A percentile compares a stretch with the other conserved stretches of the same genome.
phyloP scores from a whole-genome alignment of 64 coral and sea anemone species.

The Astreopora myriophthalma region DNA sequence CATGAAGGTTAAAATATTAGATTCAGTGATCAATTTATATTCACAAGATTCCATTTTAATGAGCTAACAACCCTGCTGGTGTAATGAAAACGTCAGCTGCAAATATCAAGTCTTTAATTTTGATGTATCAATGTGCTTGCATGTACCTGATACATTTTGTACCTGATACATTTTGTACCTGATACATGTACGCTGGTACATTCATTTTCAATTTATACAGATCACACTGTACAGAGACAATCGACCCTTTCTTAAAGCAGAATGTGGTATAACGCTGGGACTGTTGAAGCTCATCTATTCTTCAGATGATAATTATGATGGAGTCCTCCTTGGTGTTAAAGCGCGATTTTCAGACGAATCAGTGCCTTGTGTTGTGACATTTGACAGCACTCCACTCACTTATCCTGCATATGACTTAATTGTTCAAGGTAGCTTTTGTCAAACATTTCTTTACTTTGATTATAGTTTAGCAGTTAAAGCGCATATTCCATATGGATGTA shows the following conservation, averaged over 20 bases:
- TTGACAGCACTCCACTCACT: conserved; percentile 61
- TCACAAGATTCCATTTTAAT: too few species aligned
- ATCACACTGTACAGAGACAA: conserved; percentile 59
- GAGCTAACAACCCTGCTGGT: too few species aligned
- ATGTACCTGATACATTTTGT: too few species aligned
- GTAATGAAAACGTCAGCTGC: too few species aligned
- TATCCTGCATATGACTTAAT: conserved; percentile 68
- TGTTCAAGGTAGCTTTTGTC: conserved; percentile 53
- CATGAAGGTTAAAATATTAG: background rate
- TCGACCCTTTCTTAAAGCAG: conserved; percentile 53
- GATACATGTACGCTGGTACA: too few species aligned
- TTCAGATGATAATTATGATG: conserved; percentile 51
- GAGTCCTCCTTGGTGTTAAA: conserved; percentile 66
- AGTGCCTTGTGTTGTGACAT: conserved; percentile 71
- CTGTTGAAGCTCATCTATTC: conserved; percentile 79
- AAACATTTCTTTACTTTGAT: background rate
- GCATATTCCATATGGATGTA: too few species aligned
- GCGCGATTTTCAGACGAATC: background rate
- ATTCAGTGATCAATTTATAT: too few species aligned
- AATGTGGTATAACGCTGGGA: conserved; percentile 67
- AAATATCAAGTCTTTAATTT: too few species aligned
- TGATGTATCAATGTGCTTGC: too few species aligned
- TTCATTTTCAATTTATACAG: conserved; percentile 24
- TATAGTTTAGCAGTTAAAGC: too few species aligned
- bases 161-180: too few species aligned